Conservation (phyloP, 2,888 invertebrate genomes). For the Mythimna ferrago region DNA sequence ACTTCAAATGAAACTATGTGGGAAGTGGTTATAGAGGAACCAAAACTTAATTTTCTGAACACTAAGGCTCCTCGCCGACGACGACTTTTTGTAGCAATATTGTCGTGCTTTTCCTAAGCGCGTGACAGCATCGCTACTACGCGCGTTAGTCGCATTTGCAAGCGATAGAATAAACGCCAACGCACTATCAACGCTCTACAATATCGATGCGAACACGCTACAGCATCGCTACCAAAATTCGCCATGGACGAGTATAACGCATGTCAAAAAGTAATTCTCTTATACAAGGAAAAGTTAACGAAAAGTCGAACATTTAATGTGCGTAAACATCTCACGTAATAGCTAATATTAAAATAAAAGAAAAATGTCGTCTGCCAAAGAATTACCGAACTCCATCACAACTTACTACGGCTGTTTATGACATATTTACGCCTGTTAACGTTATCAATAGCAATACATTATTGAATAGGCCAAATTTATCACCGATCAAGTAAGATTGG, state of each 20-base stretch:
- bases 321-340: constrained; percentile 22
- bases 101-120: no score
- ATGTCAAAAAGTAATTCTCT: background rate
- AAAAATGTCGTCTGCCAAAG: constrained; percentile 32
- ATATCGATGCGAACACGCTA: no score
- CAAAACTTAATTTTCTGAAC: background rate
- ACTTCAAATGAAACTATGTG: constrained; percentile 7
- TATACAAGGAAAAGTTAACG: background rate
- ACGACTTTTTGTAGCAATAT: no score
- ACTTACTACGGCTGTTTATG: constrained; percentile 54
- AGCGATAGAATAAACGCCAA: no score
- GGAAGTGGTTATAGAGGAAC: background rate
- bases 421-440: constrained; percentile 82
- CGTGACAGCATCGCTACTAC: no score
- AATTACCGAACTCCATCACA: constrained; percentile 36
- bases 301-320: constrained; percentile 1
- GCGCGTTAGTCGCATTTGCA: no score
- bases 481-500: constrained; percentile 87
- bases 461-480: constrained; percentile 85
- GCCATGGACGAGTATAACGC: background rate
- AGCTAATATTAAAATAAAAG: constrained; percentile 41
- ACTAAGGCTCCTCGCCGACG: background rate
- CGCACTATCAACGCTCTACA: no score
- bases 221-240: no score
- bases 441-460: constrained; percentile 83